These are phyloP conservation scores for Pristionchus arcanus DNA, from an alignment of 2,888 invertebrate genomes.

Conservation along the genomic window DNA sequence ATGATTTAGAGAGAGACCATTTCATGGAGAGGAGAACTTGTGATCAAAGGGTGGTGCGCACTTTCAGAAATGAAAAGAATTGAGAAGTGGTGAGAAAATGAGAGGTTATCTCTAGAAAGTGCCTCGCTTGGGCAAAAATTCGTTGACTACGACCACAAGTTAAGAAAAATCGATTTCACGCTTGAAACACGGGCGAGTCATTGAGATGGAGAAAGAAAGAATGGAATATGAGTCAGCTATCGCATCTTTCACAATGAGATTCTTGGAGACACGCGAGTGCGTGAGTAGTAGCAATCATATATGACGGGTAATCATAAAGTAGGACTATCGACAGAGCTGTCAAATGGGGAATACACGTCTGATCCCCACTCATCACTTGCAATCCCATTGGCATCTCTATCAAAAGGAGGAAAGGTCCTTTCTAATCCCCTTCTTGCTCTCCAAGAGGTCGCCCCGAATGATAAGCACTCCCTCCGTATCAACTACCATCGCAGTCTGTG, in stretches of 20 bases:
- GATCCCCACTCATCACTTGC: not conserved
- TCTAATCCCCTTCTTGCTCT: constrained; percentile 24
- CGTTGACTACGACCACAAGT: not conserved
- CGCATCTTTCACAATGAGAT: constrained; percentile 16
- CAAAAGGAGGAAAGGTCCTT: not conserved
- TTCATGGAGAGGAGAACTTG: constrained; percentile 2
- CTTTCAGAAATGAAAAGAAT: not conserved
- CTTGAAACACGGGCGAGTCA: not conserved
- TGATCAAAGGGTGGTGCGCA: constrained; percentile 14
- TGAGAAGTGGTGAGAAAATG: not conserved
- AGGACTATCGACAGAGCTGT: not conserved
- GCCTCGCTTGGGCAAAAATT: not conserved
- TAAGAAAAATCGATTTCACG: constrained; percentile 2
- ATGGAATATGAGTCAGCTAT: not conserved
- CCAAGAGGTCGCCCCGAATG: not conserved
- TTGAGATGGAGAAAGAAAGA: not conserved
- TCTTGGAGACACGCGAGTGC: not conserved
- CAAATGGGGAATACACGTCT: not conserved
- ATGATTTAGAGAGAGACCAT: not conserved
- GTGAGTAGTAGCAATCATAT: not conserved
- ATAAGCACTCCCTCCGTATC: not conserved
- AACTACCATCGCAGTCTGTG: not conserved
- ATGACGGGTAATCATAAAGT: not conserved
- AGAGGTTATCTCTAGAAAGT: not conserved
- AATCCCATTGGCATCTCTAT: not conserved